Conservation (phyloP, 1,140 invertebrate genomes). For the Neocloeon triangulifer region DNA sequence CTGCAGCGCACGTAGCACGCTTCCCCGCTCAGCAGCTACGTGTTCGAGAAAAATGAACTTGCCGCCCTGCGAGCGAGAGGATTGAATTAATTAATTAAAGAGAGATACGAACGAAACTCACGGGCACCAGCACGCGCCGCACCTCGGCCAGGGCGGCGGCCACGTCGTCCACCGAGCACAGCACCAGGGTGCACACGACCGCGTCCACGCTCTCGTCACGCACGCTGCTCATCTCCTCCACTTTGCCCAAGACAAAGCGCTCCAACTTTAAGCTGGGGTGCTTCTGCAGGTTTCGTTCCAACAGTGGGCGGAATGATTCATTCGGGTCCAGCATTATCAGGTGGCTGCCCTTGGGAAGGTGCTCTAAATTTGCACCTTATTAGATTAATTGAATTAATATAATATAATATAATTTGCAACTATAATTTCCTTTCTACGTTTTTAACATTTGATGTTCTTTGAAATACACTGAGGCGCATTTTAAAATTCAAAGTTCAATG, state of each 20-base stretch:
- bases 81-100: neutral
- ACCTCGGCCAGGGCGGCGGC: conserved; percentile 13
- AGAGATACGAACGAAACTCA: conserved; percentile 8
- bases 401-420: neutral
- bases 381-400: neutral
- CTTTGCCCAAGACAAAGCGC: conserved; percentile 10
- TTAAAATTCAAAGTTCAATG: too few relatives aligned
- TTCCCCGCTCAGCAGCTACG: neutral
- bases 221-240: conserved; percentile 12
- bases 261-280: conserved; percentile 13
- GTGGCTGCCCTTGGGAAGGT: conserved; percentile 14
- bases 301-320: conserved; percentile 12
- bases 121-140: conserved; percentile 14
- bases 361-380: conserved; percentile 14
- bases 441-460: neutral
- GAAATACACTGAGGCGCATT: neutral
- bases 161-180: conserved; percentile 13
- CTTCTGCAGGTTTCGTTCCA: conserved; percentile 9
- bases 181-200: conserved; percentile 14
- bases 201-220: conserved; percentile 12
- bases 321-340: conserved; percentile 15
- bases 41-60: conserved; percentile 2
- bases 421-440: neutral
- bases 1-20: neutral
- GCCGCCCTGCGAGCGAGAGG: neutral